Percentiles rank a stretch among this genome's conserved stretches.
Conservation (phyloP, 2,797 vertebrate genomes). For the Helicolenus hilgendorfi region DNA sequence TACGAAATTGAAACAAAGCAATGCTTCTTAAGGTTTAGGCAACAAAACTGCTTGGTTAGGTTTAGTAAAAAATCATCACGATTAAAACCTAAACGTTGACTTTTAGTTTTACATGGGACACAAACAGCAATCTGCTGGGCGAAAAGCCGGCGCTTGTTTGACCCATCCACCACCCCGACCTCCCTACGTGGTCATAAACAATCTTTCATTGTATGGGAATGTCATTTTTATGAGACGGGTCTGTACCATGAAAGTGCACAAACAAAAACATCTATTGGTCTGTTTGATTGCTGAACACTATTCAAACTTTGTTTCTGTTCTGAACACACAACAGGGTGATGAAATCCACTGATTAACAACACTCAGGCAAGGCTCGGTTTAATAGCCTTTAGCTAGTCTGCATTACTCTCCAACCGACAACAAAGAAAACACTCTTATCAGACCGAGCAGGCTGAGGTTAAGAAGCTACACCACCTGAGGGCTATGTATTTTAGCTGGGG, state of each 20-base stretch:
- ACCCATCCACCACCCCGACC: not conserved
- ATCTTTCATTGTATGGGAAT: not conserved
- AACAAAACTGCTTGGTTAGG: too few relatives aligned
- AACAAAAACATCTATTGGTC: conserved; percentile 21
- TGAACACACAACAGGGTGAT: conserved; percentile 63
- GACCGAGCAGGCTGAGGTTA: conserved; percentile 82
- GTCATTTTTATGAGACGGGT: not conserved
- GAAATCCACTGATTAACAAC: conserved; percentile 78
- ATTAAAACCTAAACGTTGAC: not conserved
- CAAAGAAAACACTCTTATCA: conserved; percentile 86
- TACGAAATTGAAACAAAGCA: not conserved
- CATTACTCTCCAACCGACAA: conserved; percentile 76
- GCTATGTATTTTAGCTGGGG: conserved; percentile 80
- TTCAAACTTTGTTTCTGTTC: conserved; percentile 46
- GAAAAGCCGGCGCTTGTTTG: too few relatives aligned
- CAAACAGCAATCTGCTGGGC: too few relatives aligned
- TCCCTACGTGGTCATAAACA: not conserved
- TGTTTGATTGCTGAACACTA: conserved; percentile 34
- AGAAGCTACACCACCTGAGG: conserved; percentile 84
- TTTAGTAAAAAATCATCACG: not conserved
- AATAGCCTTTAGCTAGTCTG: conserved; percentile 78
- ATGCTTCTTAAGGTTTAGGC: too few relatives aligned
- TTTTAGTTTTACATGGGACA: not conserved
- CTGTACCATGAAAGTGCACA: conserved; percentile 5
- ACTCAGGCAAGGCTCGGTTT: conserved; percentile 67